Conservation (phyloP, 2,888 invertebrate genomes). For the Sphaerophoria rueppellii region DNA sequence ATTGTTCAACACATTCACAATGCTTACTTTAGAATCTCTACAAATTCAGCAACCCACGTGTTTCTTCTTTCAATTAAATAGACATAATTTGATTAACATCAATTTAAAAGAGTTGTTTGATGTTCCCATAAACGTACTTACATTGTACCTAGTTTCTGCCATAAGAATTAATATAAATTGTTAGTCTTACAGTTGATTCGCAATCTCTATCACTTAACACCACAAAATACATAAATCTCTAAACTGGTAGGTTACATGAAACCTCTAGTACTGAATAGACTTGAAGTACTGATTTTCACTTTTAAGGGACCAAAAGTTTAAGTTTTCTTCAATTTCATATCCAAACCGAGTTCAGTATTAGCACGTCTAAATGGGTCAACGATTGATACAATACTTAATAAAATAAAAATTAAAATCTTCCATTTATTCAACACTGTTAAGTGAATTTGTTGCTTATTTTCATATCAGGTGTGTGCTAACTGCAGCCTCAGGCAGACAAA, state of each 20-base stretch:
- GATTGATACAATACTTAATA: slow-evolving; percentile 64
- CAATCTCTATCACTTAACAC: too few species aligned
- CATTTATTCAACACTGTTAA: slow-evolving; percentile 51
- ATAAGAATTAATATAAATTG: too few species aligned
- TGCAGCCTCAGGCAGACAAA: background rate
- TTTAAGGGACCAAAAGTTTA: background rate
- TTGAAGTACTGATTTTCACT: background rate
- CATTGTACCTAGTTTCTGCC: too few species aligned
- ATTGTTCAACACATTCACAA: too few species aligned
- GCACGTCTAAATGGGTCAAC: slow-evolving; percentile 66
- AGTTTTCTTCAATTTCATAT: slow-evolving; percentile 18
- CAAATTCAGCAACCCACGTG: too few species aligned
- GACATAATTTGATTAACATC: too few species aligned
- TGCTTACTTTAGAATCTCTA: too few species aligned
- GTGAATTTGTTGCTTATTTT: slow-evolving; percentile 39
- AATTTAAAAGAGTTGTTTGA: too few species aligned
- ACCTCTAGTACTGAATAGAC: background rate
- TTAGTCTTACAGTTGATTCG: too few species aligned
- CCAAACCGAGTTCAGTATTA: background rate
- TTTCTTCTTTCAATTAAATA: too few species aligned
- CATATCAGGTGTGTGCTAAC: slow-evolving; percentile 22
- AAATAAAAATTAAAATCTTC: slow-evolving; percentile 43
- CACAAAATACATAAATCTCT: too few species aligned
- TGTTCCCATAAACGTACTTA: too few species aligned
- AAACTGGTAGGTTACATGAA: background rate